These are phyloP conservation scores for Papilio aristodemus DNA, from an alignment of 1,140 invertebrate genomes.

Conservation along the genomic window DNA sequence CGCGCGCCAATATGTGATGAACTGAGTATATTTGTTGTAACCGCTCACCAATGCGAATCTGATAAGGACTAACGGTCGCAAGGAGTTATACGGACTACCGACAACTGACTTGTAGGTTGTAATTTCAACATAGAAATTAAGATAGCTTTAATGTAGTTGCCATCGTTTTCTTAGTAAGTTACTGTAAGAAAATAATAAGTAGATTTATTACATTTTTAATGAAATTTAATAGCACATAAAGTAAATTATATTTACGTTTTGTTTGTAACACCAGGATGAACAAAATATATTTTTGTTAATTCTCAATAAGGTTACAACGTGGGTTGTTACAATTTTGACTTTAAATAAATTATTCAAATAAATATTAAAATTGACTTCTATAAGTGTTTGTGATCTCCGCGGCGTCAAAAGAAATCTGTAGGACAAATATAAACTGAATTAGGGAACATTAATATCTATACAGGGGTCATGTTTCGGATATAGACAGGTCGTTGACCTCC, in stretches of 20 bases:
- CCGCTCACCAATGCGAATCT: background rate
- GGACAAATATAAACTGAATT: background rate
- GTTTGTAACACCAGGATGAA: no score
- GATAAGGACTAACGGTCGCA: background rate
- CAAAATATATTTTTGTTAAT: background rate
- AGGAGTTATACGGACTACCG: slow-evolving; percentile 1
- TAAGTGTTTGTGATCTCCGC: background rate
- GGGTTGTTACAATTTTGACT: slow-evolving; percentile 1
- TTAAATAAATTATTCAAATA: background rate
- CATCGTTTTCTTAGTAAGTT: no score
- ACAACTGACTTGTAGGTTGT: background rate
- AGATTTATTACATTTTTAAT: no score
- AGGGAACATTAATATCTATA: background rate
- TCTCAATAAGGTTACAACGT: background rate
- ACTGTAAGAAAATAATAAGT: no score
- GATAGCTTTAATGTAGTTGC: no score
- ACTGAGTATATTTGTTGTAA: background rate
- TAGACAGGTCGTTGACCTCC: slow-evolving; percentile 37
- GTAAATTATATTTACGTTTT: no score
- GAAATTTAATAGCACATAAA: no score
- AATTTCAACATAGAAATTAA: background rate
- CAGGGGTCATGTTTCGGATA: slow-evolving; percentile 6
- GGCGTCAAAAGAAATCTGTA: background rate
- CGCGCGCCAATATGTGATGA: background rate
- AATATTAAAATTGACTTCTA: slow-evolving; percentile 1